Percentiles rank a stretch among this genome's conserved stretches.
phyloP scores from a whole-genome alignment of 1,140 invertebrate genomes.

The Drosophila asahinai region DNA sequence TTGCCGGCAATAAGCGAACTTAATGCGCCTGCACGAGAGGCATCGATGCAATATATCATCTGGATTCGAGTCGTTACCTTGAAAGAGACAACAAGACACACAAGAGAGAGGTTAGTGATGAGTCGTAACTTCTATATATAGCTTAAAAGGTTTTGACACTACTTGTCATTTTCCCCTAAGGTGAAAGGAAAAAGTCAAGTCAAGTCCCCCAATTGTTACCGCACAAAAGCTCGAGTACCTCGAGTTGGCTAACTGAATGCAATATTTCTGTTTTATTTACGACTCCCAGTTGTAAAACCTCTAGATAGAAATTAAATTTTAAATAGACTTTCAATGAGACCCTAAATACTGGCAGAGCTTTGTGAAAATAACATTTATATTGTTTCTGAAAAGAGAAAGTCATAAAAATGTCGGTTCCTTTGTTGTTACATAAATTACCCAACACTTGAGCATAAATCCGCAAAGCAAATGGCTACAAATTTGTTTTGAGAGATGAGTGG shows the following conservation, averaged over 20 bases:
- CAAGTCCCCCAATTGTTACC: conserved; percentile 1
- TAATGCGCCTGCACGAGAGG: conserved; percentile 53
- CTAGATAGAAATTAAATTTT: conserved; percentile 5
- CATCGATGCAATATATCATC: conserved; percentile 54
- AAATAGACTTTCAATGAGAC: conserved; percentile 10
- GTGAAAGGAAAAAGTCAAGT: not conserved
- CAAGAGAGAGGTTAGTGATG: conserved; percentile 24
- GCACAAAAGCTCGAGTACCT: not conserved
- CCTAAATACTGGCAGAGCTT: not conserved
- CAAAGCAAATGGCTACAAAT: conserved; percentile 6
- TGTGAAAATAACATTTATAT: conserved; percentile 7
- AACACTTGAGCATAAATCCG: conserved; percentile 10
- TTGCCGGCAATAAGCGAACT: conserved; percentile 51
- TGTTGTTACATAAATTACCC: conserved; percentile 12
- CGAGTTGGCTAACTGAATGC: not conserved
- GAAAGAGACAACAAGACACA: conserved; percentile 40
- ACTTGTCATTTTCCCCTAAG: conserved; percentile 11
- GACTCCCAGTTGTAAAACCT: not conserved
- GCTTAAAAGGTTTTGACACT: conserved; percentile 6
- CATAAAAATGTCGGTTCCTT: conserved; percentile 7
- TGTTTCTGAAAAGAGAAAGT: not conserved
- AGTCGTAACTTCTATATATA: conserved; percentile 32
- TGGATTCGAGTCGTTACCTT: conserved; percentile 54
- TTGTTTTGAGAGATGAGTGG: conserved; percentile 8
- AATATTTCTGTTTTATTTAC: not conserved